phyloP scores from a whole-genome alignment of 1,140 invertebrate species.

The Philotrypesis tridentata region DNA sequence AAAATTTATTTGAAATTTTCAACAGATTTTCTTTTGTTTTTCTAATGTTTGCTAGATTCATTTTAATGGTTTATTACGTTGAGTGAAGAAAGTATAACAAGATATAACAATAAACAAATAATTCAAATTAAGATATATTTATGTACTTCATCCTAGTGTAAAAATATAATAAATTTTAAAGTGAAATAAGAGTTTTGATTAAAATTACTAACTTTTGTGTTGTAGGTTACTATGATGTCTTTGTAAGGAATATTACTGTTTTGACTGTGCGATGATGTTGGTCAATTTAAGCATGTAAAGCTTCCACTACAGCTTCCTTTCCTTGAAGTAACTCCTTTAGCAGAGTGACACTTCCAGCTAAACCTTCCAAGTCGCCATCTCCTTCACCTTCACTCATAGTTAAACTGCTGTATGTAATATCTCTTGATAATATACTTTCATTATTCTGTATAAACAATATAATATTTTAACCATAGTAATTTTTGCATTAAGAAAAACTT shows the following conservation, averaged over 20 bases:
- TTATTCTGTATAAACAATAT: constrained; percentile 52
- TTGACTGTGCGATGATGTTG: constrained; percentile 69
- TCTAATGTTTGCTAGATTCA: constrained; percentile 20
- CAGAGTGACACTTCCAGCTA: constrained; percentile 66
- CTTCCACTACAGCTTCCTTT: constrained; percentile 67
- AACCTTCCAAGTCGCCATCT: constrained; percentile 68
- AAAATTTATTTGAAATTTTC: neutral
- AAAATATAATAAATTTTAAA: neutral
- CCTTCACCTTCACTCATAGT: constrained; percentile 71
- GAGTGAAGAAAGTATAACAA: neutral
- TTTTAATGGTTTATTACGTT: constrained; percentile 8
- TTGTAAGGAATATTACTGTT: constrained; percentile 63
- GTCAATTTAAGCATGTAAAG: constrained; percentile 68
- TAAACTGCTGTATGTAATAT: constrained; percentile 65
- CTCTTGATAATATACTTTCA: constrained; percentile 61
- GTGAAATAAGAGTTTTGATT: neutral
- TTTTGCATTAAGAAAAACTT: neutral
- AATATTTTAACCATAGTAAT: neutral
- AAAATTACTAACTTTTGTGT: constrained; percentile 60
- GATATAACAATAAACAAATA: neutral
- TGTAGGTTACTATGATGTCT: constrained; percentile 64
- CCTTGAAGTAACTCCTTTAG: constrained; percentile 66
- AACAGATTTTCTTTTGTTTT: constrained; percentile 11
- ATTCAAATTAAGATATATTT: neutral
- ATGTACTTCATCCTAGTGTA: neutral